Conservation (phyloP, 1,140 invertebrate species). For the Nymphalis io region DNA sequence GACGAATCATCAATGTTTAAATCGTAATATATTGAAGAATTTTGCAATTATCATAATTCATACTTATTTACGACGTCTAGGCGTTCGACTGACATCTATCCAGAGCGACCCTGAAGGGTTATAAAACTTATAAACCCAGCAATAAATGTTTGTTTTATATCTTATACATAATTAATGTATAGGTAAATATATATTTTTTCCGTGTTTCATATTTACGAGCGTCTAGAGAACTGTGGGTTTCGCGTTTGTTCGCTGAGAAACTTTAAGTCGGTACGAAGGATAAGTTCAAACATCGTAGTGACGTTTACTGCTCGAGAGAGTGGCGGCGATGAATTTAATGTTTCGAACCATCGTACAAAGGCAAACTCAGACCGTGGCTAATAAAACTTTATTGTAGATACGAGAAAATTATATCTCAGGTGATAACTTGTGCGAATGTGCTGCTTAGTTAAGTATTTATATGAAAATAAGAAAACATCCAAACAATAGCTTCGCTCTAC, state of each 20-base stretch:
- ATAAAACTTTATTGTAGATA: conserved; percentile 52
- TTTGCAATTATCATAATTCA: conserved; percentile 81
- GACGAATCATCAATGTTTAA: conserved; percentile 77
- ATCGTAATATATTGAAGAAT: conserved; percentile 80
- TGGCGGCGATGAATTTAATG: conserved; percentile 58
- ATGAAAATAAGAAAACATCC: not conserved
- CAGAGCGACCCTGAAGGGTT: conserved; percentile 59
- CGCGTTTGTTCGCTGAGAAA: conserved; percentile 1
- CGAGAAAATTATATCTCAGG: conserved; percentile 41
- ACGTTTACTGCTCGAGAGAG: conserved; percentile 56
- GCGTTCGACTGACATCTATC: conserved; percentile 70
- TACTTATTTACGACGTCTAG: conserved; percentile 79
- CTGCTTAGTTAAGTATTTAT: not conserved
- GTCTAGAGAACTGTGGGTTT: conserved; percentile 38
- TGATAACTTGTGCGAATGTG: not conserved
- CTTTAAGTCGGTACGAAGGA: not conserved
- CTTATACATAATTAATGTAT: conserved; percentile 57
- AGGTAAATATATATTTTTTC: conserved; percentile 45
- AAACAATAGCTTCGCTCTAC: not conserved
- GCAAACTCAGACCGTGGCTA: conserved; percentile 45
- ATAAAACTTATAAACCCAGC: conserved; percentile 72
- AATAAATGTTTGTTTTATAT: conserved; percentile 74
- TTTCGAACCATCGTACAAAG: conserved; percentile 43
- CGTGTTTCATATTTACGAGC: conserved; percentile 47
- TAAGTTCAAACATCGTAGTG: conserved; percentile 42